A percentile compares a stretch with the other conserved stretches of the same genome.
phyloP scores from a whole-genome alignment of 2,797 vertebrate genomes.

The Rhinella marina region DNA sequence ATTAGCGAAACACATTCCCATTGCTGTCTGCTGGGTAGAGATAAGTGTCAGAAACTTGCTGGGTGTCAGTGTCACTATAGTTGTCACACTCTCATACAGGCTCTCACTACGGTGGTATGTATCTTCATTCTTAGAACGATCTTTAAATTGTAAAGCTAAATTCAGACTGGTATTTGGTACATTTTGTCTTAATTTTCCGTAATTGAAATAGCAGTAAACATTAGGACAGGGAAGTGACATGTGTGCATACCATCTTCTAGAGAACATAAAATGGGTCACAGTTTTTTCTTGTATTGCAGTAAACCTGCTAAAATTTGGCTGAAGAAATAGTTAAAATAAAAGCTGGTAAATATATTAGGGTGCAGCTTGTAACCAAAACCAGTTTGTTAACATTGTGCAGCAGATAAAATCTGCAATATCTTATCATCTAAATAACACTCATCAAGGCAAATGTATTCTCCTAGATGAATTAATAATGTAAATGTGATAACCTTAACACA shows the following conservation, averaged over 20 bases:
- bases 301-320: not conserved
- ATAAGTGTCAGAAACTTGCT: constrained; percentile 39
- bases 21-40: constrained; percentile 42
- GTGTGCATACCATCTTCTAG: not conserved
- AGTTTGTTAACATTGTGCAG: no score
- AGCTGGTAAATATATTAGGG: not conserved
- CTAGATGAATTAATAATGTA: no score
- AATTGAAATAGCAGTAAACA: not conserved
- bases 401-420: no score
- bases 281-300: not conserved
- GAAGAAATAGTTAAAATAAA: not conserved
- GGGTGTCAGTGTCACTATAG: constrained; percentile 1
- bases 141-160: not conserved
- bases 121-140: not conserved
- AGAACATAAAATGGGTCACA: not conserved
- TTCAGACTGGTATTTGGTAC: not conserved
- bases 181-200: not conserved
- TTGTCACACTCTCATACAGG: not conserved
- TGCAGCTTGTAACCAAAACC: not conserved
- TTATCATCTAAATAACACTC: no score
- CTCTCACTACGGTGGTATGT: not conserved
- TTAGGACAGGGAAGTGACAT: not conserved
- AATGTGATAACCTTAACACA: no score
- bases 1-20: not conserved
- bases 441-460: no score